phyloP scores from a whole-genome alignment of 2,888 invertebrate genomes.

The Amblyjoppa proteus region DNA sequence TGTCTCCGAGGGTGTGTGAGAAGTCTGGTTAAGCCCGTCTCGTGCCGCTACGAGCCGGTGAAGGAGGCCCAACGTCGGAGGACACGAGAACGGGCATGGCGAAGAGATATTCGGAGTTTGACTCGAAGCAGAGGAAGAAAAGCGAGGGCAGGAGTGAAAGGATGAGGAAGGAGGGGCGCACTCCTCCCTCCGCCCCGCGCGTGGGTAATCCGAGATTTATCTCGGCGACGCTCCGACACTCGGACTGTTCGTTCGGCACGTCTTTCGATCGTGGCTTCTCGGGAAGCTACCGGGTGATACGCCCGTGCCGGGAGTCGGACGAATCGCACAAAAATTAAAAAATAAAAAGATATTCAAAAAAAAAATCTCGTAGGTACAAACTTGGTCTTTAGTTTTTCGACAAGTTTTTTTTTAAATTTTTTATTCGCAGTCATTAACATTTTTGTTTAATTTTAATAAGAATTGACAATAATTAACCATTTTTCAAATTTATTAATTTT shows the following conservation, averaged over 20 bases:
- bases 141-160: slow-evolving; percentile 67
- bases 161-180: slow-evolving; percentile 68
- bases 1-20: slow-evolving; percentile 74
- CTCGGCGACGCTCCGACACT: slow-evolving; percentile 78
- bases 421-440: background rate
- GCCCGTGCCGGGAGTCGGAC: background rate
- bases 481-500: too few species aligned
- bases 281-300: slow-evolving; percentile 61
- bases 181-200: slow-evolving; percentile 22
- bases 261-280: slow-evolving; percentile 49
- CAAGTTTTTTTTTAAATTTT: too few species aligned
- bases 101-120: slow-evolving; percentile 69
- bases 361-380: too few species aligned
- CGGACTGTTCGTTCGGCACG: slow-evolving; percentile 60
- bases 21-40: slow-evolving; percentile 78
- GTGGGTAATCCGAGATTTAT: slow-evolving; percentile 84
- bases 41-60: slow-evolving; percentile 55
- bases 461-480: background rate
- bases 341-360: background rate
- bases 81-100: slow-evolving; percentile 41
- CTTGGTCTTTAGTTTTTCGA: background rate
- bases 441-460: background rate
- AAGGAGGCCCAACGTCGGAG: slow-evolving; percentile 42
- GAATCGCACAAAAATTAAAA: background rate
- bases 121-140: slow-evolving; percentile 56